Percentiles rank a stretch among this genome's conserved stretches.
These are phyloP conservation scores for Campoletis sonorensis DNA, from an alignment of 1,140 invertebrate genomes.

Conservation along the genomic window DNA sequence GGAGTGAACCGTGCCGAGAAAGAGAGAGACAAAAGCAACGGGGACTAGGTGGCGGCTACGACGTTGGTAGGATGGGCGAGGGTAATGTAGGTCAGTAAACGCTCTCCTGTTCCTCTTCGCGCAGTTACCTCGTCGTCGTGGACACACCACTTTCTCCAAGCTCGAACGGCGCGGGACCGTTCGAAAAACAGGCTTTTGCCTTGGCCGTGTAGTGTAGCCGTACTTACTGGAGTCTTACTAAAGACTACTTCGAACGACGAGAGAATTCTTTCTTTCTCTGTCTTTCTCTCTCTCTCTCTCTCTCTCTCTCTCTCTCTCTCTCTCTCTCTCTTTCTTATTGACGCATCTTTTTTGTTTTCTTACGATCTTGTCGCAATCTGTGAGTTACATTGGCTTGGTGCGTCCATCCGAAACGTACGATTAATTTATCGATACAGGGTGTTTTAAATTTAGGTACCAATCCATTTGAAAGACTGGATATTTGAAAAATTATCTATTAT, in stretches of 20 bases:
- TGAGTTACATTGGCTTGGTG: neutral
- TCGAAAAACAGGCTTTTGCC: slow-evolving; percentile 55
- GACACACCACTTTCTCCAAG: slow-evolving; percentile 73
- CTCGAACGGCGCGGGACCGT: slow-evolving; percentile 66
- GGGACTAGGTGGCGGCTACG: slow-evolving; percentile 47
- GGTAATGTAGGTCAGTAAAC: slow-evolving; percentile 77
- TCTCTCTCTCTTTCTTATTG: neutral
- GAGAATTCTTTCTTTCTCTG: slow-evolving; percentile 1
- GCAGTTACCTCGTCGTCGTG: slow-evolving; percentile 3
- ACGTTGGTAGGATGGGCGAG: slow-evolving; percentile 56
- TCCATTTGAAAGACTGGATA: too few species aligned
- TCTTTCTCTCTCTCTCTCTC: neutral
- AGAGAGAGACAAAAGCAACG: slow-evolving; percentile 43
- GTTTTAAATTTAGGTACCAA: too few species aligned
- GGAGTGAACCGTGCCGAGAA: neutral
- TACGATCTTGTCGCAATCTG: slow-evolving; percentile 9
- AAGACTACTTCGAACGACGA: neutral
- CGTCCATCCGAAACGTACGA: neutral
- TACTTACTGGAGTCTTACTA: slow-evolving; percentile 5
- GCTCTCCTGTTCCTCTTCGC: slow-evolving; percentile 60
- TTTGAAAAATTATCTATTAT: too few species aligned
- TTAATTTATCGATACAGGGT: neutral
- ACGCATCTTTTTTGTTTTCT: slow-evolving; percentile 1
- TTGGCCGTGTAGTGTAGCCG: slow-evolving; percentile 11
- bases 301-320: slow-evolving; percentile 11